Percentiles rank a stretch among this genome's conserved stretches.
Conservation (phyloP, 64 coral and sea anemone species). For the Porites lutea region DNA sequence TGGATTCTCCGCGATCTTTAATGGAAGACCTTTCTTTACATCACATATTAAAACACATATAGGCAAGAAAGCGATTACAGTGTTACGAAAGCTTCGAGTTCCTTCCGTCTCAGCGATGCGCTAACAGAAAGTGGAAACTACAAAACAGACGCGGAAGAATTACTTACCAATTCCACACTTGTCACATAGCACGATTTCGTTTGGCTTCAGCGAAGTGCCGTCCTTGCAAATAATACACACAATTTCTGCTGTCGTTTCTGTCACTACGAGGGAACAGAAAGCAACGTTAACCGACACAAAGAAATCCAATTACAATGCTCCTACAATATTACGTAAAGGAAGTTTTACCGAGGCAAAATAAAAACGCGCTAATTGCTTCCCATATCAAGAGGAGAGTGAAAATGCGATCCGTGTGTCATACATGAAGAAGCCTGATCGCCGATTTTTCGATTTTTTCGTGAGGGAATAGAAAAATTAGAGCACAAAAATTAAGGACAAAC, state of each 20-base stretch:
- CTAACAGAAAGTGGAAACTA: conserved; percentile 23
- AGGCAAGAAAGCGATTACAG: conserved; percentile 15
- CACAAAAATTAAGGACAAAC: conserved; percentile 88
- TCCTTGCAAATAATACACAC: conserved; percentile 99
- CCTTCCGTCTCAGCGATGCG: conserved; percentile 26
- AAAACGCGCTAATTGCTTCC: conserved; percentile 51
- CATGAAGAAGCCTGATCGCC: conserved; percentile 25
- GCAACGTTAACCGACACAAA: conserved; percentile 38
- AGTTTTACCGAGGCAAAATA: conserved; percentile 49
- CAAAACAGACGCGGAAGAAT: conserved; percentile 40
- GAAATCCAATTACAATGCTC: conserved; percentile 56
- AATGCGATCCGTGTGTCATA: conserved; percentile 30
- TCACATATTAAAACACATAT: conserved; percentile 10
- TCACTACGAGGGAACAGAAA: conserved; percentile 83
- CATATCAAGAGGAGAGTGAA: conserved; percentile 15
- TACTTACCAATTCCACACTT: conserved; percentile 99
- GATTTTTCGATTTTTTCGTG: conserved; percentile 53
- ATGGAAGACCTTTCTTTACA: conserved; percentile 45
- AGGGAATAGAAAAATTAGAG: conserved; percentile 87
- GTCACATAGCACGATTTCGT: conserved; percentile 99
- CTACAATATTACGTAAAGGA: conserved; percentile 57
- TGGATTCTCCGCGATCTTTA: conserved; percentile 31
- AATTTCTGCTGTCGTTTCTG: conserved; percentile 99
- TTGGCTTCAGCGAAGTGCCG: conserved; percentile 86
- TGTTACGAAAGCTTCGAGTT: conserved; percentile 8